Percentiles rank a stretch among this genome's conserved stretches.
These are phyloP conservation scores for Globodera ellingtonae DNA, from an alignment of 1,140 invertebrate species.

Conservation along the genomic window DNA sequence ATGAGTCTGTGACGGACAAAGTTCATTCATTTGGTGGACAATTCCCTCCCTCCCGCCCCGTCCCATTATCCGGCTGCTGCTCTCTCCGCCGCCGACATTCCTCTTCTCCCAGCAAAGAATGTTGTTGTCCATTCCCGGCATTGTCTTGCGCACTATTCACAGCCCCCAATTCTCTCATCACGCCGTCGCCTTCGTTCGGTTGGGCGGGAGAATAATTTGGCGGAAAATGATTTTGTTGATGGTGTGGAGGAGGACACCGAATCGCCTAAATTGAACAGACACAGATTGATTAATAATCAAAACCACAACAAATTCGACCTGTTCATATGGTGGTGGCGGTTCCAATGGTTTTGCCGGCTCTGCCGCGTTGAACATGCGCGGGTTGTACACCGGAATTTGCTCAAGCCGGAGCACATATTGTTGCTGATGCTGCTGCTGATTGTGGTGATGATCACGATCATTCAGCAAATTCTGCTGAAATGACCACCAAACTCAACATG, in stretches of 20 bases:
- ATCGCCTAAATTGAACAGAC: neutral
- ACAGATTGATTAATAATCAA: too few species aligned
- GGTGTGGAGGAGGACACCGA: neutral
- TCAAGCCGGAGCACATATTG: slow-evolving; percentile 48
- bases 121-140: too few species aligned
- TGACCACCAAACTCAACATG: slow-evolving; percentile 3
- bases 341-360: slow-evolving; percentile 42
- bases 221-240: neutral
- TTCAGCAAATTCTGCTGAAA: slow-evolving; percentile 53
- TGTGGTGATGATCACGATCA: slow-evolving; percentile 15
- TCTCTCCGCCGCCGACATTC: too few species aligned
- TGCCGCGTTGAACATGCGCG: slow-evolving; percentile 7
- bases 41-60: too few species aligned
- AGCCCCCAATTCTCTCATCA: too few species aligned
- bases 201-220: neutral
- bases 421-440: slow-evolving; percentile 21
- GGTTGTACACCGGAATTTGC: slow-evolving; percentile 47
- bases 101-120: too few species aligned
- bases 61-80: too few species aligned
- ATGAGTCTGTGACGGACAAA: too few species aligned
- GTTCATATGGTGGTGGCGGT: slow-evolving; percentile 51
- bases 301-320: slow-evolving; percentile 14
- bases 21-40: too few species aligned
- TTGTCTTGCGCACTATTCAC: too few species aligned
- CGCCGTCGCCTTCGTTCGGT: too few species aligned